A percentile compares a stretch with the other conserved stretches of the same genome.
phyloP scores from a whole-genome alignment of 2,113 vertebrate species.

The Amblyopsis rosae region DNA sequence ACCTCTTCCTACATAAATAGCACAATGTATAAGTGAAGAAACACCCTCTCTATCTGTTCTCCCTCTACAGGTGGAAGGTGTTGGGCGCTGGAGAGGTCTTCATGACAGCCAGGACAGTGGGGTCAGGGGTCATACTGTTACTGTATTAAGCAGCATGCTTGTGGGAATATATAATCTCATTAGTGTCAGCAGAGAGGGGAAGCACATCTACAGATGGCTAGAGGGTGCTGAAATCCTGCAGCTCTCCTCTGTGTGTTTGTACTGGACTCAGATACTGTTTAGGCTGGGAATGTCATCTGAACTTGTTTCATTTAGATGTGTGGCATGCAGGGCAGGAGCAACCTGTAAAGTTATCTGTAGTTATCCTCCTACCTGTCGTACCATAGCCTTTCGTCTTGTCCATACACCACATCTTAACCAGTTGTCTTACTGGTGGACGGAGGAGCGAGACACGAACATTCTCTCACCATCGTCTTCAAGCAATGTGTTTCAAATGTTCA shows the following conservation, averaged over 20 bases:
- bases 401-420: background rate
- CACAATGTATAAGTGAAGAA: too few relatives aligned
- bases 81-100: too few relatives aligned
- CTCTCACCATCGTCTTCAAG: slow-evolving; percentile 31
- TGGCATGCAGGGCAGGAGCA: too few relatives aligned
- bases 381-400: slow-evolving; percentile 4
- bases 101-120: background rate
- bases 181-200: slow-evolving; percentile 27
- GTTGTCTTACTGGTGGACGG: too few relatives aligned
- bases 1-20: too few relatives aligned
- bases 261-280: background rate
- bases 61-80: too few relatives aligned
- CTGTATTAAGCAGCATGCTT: slow-evolving; percentile 34
- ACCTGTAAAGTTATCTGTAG: background rate
- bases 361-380: too few relatives aligned
- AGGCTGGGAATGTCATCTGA: background rate
- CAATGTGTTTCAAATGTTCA: too few relatives aligned
- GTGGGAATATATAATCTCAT: slow-evolving; percentile 24
- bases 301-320: background rate
- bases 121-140: slow-evolving; percentile 43
- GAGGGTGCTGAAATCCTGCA: background rate
- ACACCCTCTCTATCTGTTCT: too few relatives aligned
- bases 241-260: background rate
- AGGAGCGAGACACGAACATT: too few relatives aligned
- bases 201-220: slow-evolving; percentile 5